phyloP scores from a whole-genome alignment of 35 echinoderm and acorn worm species.

The Holothuria glaberrima region DNA sequence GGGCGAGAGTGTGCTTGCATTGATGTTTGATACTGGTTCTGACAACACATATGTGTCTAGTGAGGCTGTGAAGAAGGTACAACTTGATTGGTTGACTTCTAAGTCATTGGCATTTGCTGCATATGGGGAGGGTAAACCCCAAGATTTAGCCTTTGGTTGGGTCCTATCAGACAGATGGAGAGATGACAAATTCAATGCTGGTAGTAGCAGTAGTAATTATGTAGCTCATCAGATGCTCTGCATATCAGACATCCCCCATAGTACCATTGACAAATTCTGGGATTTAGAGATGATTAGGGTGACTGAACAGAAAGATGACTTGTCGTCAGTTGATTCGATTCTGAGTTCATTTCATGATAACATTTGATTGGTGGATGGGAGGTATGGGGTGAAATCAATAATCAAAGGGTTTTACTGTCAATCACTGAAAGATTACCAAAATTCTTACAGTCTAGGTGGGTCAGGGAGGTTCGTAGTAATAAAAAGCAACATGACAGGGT shows the following conservation, averaged over 20 bases:
- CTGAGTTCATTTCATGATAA: slow-evolving; percentile 61
- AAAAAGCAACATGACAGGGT: too few relatives aligned
- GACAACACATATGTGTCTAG: slow-evolving; percentile 50
- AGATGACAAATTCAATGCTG: neutral
- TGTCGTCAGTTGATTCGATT: slow-evolving; percentile 9
- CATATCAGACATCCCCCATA: slow-evolving; percentile 17
- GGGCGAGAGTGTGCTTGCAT: neutral
- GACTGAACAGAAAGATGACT: neutral
- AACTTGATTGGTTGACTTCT: slow-evolving; percentile 30
- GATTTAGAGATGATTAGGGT: slow-evolving; percentile 48
- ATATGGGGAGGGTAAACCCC: slow-evolving; percentile 43
- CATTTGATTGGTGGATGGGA: slow-evolving; percentile 24
- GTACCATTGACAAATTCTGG: slow-evolving; percentile 22
- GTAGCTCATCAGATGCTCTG: slow-evolving; percentile 19
- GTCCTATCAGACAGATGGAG: neutral
- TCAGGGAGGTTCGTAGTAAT: too few relatives aligned
- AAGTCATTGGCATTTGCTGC: slow-evolving; percentile 58
- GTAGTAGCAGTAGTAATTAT: neutral
- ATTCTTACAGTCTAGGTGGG: too few relatives aligned
- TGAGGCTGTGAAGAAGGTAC: slow-evolving; percentile 17
- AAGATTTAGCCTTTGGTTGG: slow-evolving; percentile 11
- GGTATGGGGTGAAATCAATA: slow-evolving; percentile 26
- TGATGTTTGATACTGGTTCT: slow-evolving; percentile 60
- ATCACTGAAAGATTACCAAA: too few relatives aligned
- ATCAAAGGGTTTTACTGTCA: too few relatives aligned